Base-by-base conservation (phyloP, 2,797 vertebrate species). In the Caiman crocodilus region DNA sequence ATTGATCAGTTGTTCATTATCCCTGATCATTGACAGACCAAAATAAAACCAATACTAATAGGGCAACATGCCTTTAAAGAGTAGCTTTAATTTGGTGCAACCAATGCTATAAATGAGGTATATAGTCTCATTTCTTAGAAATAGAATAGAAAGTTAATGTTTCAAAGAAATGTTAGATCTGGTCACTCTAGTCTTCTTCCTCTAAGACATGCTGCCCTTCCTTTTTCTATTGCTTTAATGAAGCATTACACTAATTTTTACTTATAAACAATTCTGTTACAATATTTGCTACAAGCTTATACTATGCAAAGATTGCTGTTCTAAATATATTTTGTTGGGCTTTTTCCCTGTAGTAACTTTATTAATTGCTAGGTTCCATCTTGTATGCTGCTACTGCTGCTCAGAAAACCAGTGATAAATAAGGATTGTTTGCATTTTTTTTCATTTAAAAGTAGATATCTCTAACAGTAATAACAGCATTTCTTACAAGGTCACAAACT, bases 401-500 rank as follows among this genome's bases (percentile, higher is more conserved):
- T 92, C 58, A 81, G 87, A 76, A 91, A 87, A 59, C 25, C 58
- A 64, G 32, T 84, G 81, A 69, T 84, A 91, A 85, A 82, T 65
- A 32, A 69, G 5, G 50, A 65, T 63, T 76, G 87, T 90, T 95
- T 67, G 15, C 76, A 21, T 82, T 14, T 15, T 71, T 79, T 64
- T 88, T 56, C 71, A 75, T 78, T 93, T 89, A 78, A 84, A 82
- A 88, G 83, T 23, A 15, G 0, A 69, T 85, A 85, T 21, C 60
- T 65, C 35, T 67, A 77, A 83, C 50, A 71, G 63, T 67, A 87
- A 85, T 7, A 50, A 92, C 57, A 81, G 58, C 85, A 90, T 6
- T 26, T 57, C 74, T 94, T 84, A 84, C 78, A 95, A 92, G 76
- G 94, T 92, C 23, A 50, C 42, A 69, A 82, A 79, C 88, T 93